Conservation (phyloP, 1,140 invertebrate species). For the Temnothorax longispinosus region DNA sequence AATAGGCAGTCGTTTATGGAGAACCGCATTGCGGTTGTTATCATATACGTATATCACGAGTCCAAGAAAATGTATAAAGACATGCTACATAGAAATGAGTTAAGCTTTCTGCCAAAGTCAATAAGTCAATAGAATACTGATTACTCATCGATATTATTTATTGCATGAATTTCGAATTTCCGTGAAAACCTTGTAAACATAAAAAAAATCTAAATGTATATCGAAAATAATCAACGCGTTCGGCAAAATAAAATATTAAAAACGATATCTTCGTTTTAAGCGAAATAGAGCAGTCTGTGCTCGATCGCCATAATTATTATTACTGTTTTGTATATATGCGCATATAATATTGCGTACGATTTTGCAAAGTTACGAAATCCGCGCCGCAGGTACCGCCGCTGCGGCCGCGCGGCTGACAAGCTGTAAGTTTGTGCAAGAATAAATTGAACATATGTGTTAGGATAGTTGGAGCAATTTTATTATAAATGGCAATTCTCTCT, state of each 20-base stretch:
- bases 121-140: not conserved
- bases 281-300: not conserved
- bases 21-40: slow-evolving; percentile 51
- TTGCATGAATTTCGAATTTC: not conserved
- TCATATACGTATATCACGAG: slow-evolving; percentile 1
- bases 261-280: not conserved
- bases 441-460: slow-evolving; percentile 5
- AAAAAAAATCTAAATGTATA: not conserved
- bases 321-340: too few species aligned
- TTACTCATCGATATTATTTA: not conserved
- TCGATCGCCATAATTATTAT: not conserved
- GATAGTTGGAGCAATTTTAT: slow-evolving; percentile 30
- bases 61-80: slow-evolving; percentile 4
- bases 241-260: not conserved
- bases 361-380: slow-evolving; percentile 21
- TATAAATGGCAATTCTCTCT: slow-evolving; percentile 40
- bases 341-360: not conserved
- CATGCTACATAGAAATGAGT: slow-evolving; percentile 10
- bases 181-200: not conserved
- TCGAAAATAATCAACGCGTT: not conserved
- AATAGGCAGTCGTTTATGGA: slow-evolving; percentile 24
- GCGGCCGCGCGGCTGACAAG: not conserved
- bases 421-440: slow-evolving; percentile 7
- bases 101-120: not conserved
- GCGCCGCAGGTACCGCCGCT: not conserved